Evolutionary conservation across 1,140 invertebrate genomes (phyloP).

Genomic region (Halesus radiatus): DNA sequence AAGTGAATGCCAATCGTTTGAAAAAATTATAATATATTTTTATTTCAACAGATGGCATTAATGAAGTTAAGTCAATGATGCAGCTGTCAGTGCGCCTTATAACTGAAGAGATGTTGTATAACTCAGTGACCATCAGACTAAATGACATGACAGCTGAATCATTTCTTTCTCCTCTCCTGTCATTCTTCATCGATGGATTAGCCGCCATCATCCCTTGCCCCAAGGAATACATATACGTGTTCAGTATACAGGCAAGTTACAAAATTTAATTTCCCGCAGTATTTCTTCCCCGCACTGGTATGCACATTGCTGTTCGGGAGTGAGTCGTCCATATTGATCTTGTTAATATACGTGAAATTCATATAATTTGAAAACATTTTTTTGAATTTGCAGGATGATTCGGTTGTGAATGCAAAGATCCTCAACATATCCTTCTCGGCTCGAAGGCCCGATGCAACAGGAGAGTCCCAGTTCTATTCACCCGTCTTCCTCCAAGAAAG

Average conservation of each 20-base stretch:
- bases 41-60: conserved; percentile 81
- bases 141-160: conserved; percentile 94
- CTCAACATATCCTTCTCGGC: conserved; percentile 97
- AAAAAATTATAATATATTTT: too few relatives aligned
- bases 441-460: conserved; percentile 80
- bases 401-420: conserved; percentile 88
- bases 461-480: conserved; percentile 84
- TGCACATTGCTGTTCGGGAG: too few relatives aligned
- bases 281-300: too few relatives aligned
- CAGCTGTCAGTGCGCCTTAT: conserved; percentile 90
- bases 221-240: conserved; percentile 93
- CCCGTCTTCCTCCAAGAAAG: conserved; percentile 92
- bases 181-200: conserved; percentile 92
- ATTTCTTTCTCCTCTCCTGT: conserved; percentile 91
- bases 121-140: conserved; percentile 94
- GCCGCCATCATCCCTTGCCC: conserved; percentile 93
- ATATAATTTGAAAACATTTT: too few relatives aligned
- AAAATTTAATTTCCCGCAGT: not conserved
- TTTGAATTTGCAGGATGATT: conserved; percentile 78
- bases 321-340: too few relatives aligned
- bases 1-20: too few relatives aligned
- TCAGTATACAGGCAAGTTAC: conserved; percentile 84
- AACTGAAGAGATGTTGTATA: conserved; percentile 94
- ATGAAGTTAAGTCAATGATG: conserved; percentile 92
- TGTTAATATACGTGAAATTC: too few relatives aligned